Evolutionary conservation across 2,113 vertebrate species (phyloP).

Genomic region (Eurypyga helias): DNA sequence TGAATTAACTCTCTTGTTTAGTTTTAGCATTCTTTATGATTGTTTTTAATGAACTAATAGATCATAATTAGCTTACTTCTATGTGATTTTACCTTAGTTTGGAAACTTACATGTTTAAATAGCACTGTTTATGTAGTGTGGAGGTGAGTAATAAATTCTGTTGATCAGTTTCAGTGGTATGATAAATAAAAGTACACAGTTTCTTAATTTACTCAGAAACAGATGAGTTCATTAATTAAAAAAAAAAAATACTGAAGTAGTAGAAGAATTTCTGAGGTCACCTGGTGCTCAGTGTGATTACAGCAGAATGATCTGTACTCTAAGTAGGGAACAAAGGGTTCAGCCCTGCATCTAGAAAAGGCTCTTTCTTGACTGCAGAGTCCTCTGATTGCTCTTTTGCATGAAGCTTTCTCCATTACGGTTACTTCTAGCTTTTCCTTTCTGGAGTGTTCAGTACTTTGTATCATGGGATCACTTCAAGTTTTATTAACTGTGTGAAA

Average conservation of each 20-base stretch:
- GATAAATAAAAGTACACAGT: not conserved
- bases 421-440: not conserved
- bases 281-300: not conserved
- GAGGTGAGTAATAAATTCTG: not conserved
- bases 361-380: not conserved
- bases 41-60: not conserved
- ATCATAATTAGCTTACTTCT: not conserved
- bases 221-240: not conserved
- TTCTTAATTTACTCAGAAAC: not conserved
- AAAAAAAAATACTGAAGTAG: not conserved
- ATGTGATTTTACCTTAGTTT: not conserved
- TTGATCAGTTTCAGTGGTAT: not conserved
- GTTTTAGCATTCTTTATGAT: not conserved
- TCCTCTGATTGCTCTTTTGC: not conserved
- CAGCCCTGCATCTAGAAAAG: not conserved
- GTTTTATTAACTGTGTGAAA: not conserved
- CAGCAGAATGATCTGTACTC: too few relatives aligned
- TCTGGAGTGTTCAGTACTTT: not conserved
- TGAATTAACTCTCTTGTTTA: not conserved
- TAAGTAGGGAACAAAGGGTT: not conserved
- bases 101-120: not conserved
- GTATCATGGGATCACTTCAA: not conserved
- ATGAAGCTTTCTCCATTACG: not conserved
- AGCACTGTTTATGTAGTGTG: not conserved
- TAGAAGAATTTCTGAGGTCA: not conserved